phyloP scores from a whole-genome alignment of 92 coral and sea anemone species.

The Zoanthus sansibaricus region DNA sequence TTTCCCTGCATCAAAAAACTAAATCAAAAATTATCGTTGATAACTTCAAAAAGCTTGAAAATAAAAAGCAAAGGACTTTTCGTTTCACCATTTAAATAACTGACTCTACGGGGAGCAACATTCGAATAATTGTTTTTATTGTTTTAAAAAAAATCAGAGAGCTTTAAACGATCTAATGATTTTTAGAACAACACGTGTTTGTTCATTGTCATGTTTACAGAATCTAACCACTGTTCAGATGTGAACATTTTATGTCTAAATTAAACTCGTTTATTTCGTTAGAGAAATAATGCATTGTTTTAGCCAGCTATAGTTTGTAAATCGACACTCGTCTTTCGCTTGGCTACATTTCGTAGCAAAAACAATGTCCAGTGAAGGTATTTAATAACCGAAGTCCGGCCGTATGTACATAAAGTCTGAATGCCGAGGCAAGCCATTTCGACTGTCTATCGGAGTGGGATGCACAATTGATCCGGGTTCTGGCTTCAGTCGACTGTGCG shows the following conservation, averaged over 20 bases:
- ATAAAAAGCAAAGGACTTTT: not conserved
- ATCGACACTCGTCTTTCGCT: constrained; percentile 14
- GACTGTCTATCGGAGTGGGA: constrained; percentile 84
- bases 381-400: constrained; percentile 76
- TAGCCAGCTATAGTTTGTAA: not conserved
- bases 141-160: constrained; percentile 1
- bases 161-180: constrained; percentile 38
- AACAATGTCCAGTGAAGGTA: not conserved
- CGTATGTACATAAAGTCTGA: constrained; percentile 84
- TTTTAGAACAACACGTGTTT: constrained; percentile 44
- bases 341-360: constrained; percentile 1
- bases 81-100: not conserved
- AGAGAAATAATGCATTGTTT: constrained; percentile 17
- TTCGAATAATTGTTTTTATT: not conserved
- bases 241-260: not conserved
- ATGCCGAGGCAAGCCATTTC: constrained; percentile 80
- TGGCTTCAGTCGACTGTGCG: constrained; percentile 75
- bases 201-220: constrained; percentile 42
- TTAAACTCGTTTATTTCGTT: not conserved
- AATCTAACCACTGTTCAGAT: not conserved
- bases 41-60: not conserved
- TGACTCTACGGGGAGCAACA: not conserved
- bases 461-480: constrained; percentile 73
- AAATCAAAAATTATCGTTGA: not conserved
- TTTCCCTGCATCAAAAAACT: not conserved